Evolutionary conservation across 2,113 vertebrate species (phyloP).

Genomic region (Crotalus horridus): DNA sequence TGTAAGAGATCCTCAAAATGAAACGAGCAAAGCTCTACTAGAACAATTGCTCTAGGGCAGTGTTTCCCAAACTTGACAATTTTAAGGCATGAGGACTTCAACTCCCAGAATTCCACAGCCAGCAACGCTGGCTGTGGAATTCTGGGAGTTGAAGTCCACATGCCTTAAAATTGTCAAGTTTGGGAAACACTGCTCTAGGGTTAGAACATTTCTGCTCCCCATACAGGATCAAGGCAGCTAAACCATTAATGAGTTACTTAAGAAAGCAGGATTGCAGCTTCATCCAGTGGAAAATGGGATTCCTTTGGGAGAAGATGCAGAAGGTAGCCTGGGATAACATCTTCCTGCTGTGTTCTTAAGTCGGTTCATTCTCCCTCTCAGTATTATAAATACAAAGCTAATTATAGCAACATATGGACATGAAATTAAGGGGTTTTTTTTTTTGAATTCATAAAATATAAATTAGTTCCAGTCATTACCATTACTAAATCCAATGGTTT

Average conservation of each 20-base stretch:
- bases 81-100: too few relatives aligned
- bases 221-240: constrained; percentile 7
- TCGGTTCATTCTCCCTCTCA: not conserved
- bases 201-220: not conserved
- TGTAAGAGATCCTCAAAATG: not conserved
- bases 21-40: not conserved
- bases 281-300: constrained; percentile 18
- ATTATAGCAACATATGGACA: constrained; percentile 26
- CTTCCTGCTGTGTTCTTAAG: constrained; percentile 2
- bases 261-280: not conserved
- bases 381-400: not conserved
- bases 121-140: too few relatives aligned
- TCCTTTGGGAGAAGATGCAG: not conserved
- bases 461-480: constrained; percentile 18
- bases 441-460: constrained; percentile 25
- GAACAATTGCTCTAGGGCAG: not conserved
- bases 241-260: not conserved
- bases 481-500: not conserved
- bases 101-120: too few relatives aligned
- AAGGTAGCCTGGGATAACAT: constrained; percentile 9
- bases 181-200: not conserved
- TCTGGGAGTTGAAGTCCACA: too few relatives aligned
- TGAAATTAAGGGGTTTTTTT: not conserved
- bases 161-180: too few relatives aligned
- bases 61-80: too few relatives aligned